These are phyloP conservation scores for Pogonus chalceus DNA, from an alignment of 1,140 invertebrate genomes.

Conservation along the genomic window DNA sequence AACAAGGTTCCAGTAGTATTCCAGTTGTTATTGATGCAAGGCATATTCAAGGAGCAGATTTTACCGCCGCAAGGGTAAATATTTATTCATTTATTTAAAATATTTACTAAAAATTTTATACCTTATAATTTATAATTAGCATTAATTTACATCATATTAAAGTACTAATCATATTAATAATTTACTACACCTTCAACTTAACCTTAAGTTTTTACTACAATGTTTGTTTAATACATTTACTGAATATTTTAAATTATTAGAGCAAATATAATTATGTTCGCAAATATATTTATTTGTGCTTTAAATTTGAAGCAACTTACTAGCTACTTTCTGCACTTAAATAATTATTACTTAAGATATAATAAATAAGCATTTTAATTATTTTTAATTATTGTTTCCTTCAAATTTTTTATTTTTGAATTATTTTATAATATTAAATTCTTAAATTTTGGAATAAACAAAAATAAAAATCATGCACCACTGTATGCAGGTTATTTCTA, in stretches of 20 bases:
- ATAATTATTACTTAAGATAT: no score
- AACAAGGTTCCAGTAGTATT: constrained; percentile 42
- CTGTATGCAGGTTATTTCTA: no score
- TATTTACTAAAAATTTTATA: constrained; percentile 3
- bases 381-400: background rate
- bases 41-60: constrained; percentile 67
- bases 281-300: no score
- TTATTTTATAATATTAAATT: background rate
- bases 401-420: background rate
- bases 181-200: constrained; percentile 10
- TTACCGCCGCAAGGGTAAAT: constrained; percentile 59
- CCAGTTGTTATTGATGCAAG: constrained; percentile 67
- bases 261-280: no score
- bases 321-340: no score
- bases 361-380: no score
- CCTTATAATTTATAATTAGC: constrained; percentile 7
- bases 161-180: background rate
- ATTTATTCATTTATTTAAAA: constrained; percentile 3
- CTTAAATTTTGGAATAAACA: no score
- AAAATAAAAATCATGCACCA: no score
- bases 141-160: no score
- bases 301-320: no score
- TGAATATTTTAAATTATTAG: no score
- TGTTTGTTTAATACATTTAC: constrained; percentile 9
- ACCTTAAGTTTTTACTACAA: constrained; percentile 2